These are phyloP conservation scores for Zosterops japonicus DNA, from an alignment of 2,113 vertebrate species.

Conservation along the genomic window DNA sequence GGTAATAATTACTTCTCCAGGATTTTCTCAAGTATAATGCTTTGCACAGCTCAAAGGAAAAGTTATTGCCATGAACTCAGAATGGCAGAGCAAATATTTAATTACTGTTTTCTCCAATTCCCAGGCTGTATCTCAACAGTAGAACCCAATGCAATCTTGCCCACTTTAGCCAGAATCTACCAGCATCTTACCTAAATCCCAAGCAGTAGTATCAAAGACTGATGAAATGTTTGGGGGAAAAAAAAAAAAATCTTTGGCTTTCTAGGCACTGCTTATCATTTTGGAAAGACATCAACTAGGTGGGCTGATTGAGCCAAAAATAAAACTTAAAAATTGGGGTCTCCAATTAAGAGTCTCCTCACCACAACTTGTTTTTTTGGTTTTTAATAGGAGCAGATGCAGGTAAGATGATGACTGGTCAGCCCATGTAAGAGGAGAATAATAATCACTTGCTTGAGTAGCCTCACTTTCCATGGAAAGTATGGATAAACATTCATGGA, in stretches of 20 bases:
- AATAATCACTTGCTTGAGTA: neutral
- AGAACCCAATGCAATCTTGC: neutral
- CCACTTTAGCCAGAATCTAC: neutral
- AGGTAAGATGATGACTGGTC: neutral
- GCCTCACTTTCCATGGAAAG: neutral
- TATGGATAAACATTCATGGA: neutral
- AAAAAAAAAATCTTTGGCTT: neutral
- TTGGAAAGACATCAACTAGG: neutral
- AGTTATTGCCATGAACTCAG: neutral
- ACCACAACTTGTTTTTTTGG: neutral
- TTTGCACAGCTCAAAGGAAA: neutral
- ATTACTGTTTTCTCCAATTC: neutral
- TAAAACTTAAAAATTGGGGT: neutral
- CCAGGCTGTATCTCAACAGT: neutral
- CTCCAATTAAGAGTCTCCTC: neutral
- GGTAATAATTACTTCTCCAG: neutral
- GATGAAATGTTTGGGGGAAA: neutral
- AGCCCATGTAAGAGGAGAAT: neutral
- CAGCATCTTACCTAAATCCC: neutral
- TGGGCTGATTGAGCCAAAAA: neutral
- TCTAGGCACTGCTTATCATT: neutral
- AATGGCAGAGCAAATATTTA: neutral
- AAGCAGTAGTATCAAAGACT: neutral
- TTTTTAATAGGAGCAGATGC: neutral
- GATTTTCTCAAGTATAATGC: neutral